Evolutionary conservation across 2,797 vertebrate genomes (phyloP).

Genomic region (Anguilla obscura): DNA sequence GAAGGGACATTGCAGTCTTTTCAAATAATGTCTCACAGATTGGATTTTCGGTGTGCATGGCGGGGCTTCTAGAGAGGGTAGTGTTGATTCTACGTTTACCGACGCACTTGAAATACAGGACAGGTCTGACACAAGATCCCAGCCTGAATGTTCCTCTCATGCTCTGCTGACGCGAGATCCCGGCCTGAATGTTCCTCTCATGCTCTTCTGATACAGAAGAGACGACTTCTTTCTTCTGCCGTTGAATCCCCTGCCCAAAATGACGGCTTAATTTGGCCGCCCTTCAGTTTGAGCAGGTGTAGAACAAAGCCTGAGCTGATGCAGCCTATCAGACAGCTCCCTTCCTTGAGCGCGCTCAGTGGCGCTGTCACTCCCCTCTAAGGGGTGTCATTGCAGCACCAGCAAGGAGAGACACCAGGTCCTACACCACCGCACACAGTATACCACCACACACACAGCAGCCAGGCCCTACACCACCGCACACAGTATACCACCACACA

Average conservation of each 20-base stretch:
- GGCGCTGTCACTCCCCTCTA: constrained; percentile 70
- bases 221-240: not conserved
- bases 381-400: constrained; percentile 64
- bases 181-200: constrained; percentile 62
- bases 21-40: constrained; percentile 62
- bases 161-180: constrained; percentile 52
- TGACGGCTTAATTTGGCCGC: constrained; percentile 76
- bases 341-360: constrained; percentile 78
- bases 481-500: not conserved
- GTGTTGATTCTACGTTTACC: constrained; percentile 55
- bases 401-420: constrained; percentile 55
- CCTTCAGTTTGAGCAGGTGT: constrained; percentile 64
- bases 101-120: constrained; percentile 49
- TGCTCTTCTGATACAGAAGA: constrained; percentile 52
- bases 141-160: constrained; percentile 63
- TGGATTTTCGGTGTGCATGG: constrained; percentile 63
- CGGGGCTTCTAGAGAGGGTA: constrained; percentile 65
- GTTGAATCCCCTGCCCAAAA: constrained; percentile 51
- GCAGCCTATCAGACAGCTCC: constrained; percentile 78
- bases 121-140: constrained; percentile 48
- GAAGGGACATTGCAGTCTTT: constrained; percentile 58
- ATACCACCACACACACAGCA: no score
- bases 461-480: constrained; percentile 25
- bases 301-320: constrained; percentile 75
- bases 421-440: constrained; percentile 35